phyloP scores from a whole-genome alignment of 2,113 vertebrate genomes.

The Anthoscopus minutus region DNA sequence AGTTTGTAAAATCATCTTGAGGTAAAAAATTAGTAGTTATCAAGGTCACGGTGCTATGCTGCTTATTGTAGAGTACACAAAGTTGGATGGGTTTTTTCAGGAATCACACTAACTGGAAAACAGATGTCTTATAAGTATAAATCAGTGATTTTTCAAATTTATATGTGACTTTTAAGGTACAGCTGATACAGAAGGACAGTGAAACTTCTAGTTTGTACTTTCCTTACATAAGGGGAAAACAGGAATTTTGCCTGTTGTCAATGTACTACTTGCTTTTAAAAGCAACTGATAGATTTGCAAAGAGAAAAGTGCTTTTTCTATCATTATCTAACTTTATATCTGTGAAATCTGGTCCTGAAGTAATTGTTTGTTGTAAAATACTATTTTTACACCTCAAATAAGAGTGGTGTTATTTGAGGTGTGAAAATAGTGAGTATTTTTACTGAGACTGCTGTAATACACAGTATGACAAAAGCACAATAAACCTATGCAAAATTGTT shows the following conservation, averaged over 20 bases:
- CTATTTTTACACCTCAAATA: background rate
- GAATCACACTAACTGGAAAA: background rate
- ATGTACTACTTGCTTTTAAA: background rate
- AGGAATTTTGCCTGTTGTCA: background rate
- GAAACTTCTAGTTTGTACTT: background rate
- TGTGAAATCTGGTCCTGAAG: background rate
- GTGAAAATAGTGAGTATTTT: background rate
- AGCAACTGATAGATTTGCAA: background rate
- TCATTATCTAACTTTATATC: background rate
- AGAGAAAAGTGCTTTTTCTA: background rate
- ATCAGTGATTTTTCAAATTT: background rate
- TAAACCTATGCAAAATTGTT: background rate
- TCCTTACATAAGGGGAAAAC: background rate
- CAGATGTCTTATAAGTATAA: background rate
- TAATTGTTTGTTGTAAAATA: background rate
- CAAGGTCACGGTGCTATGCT: background rate
- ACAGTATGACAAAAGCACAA: background rate
- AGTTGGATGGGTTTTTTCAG: background rate
- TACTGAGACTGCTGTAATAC: background rate
- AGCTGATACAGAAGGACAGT: background rate
- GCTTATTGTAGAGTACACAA: background rate
- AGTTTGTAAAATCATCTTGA: background rate
- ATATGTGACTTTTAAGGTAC: background rate
- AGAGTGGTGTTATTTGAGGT: background rate
- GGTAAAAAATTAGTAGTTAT: background rate